Base-by-base conservation (phyloP, 2,888 invertebrate species). In the Melinaea marsaeus region DNA sequence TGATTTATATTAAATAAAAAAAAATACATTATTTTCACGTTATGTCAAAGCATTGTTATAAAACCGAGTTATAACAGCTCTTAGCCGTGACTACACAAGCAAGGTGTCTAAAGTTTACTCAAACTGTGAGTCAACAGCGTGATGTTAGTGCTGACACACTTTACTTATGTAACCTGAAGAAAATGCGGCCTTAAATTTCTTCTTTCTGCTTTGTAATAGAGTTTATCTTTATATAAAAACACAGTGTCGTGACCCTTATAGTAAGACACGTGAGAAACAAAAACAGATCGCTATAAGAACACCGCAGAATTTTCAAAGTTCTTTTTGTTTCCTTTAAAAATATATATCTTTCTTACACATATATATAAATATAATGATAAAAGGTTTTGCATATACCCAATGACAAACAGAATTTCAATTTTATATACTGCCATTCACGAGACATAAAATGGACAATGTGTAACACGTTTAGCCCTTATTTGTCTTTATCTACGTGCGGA, bases 81-180 rank as follows among this genome's bases (percentile, higher is more conserved):
- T 34, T 54, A 47, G 37, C 42, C 42, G 42, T 45, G 54, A 37
- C n/a, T 60, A 33, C 54, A 11, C 51, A 32, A n/a, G 54, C 60
- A 71, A 76, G 72, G 74, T 77, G 77, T 78, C 78, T 76, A 69
- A 82, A 82, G 77, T 81, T 81, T 74, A 71, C 67, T 62, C 70
- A 66, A 76, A 78, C 74, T 79, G 72, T 63, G 69, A 77, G 78
- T 79, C 82, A 84, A 82, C 83, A 83, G 69, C 71, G 75, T 71
- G 70, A 74, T 74, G 76, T 73, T 77, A 76, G 74, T 74, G 75
- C 55, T 58, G 46, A 46, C 46, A 46, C 1, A 46, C 13, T 46
- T 46, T 46, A 46, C 22, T 22, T 22, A 46, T n/a, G 46, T n/a
- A 9, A 46, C 46, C 46, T 46, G 11, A 46, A 46, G 46, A 46